A percentile compares a stretch with the other conserved stretches of the same genome.
phyloP scores from a whole-genome alignment of 2,113 vertebrate genomes.

The Chitala chitala region DNA sequence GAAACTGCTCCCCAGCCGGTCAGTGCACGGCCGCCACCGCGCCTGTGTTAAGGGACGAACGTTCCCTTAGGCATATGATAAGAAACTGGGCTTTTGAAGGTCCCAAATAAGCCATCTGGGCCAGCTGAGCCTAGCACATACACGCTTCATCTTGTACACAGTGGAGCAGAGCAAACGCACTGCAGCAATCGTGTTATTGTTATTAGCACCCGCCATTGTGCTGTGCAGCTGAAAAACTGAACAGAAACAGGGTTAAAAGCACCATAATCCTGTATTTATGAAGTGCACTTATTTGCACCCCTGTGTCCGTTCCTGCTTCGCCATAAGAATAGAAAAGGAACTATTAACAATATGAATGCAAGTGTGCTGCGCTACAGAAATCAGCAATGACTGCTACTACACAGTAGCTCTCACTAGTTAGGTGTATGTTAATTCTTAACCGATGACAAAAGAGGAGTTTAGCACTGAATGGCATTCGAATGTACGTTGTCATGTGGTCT shows the following conservation, averaged over 20 bases:
- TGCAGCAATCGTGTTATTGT: constrained; percentile 20
- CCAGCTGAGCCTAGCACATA: constrained; percentile 7
- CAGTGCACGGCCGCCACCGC: neutral
- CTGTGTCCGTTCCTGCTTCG: too few relatives aligned
- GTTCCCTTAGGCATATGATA: constrained; percentile 30
- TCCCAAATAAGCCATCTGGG: constrained; percentile 15
- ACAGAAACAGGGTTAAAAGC: neutral
- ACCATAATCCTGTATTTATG: neutral
- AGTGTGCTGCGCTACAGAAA: too few relatives aligned
- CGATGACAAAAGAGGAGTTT: too few relatives aligned
- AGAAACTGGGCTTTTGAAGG: constrained; percentile 15
- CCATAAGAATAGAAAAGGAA: too few relatives aligned
- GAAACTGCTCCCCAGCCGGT: constrained; percentile 4
- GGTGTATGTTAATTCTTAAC: too few relatives aligned
- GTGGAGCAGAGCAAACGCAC: constrained; percentile 5
- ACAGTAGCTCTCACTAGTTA: too few relatives aligned
- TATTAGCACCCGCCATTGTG: constrained; percentile 21
- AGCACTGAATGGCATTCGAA: too few relatives aligned
- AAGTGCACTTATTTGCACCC: neutral
- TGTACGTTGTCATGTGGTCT: too few relatives aligned
- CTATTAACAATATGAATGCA: too few relatives aligned
- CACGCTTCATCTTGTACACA: constrained; percentile 17
- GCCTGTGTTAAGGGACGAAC: constrained; percentile 28
- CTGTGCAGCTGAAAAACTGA: constrained; percentile 9
- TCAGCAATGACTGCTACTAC: too few relatives aligned